A percentile compares a stretch with the other conserved stretches of the same genome.
Conservation (phyloP, 2,113 vertebrate genomes). For the Raja brachyura region DNA sequence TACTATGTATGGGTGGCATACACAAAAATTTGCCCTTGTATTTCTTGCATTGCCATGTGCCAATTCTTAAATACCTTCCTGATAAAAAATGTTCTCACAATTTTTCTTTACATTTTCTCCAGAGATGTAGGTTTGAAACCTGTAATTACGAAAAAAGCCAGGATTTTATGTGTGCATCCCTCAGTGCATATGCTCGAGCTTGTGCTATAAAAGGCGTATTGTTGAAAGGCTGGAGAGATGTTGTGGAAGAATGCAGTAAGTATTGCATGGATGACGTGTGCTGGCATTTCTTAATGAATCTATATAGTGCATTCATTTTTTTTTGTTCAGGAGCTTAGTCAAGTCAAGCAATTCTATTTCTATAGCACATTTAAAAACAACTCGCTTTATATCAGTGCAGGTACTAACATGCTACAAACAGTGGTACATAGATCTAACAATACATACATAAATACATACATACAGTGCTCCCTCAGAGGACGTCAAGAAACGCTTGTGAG, state of each 20-base stretch:
- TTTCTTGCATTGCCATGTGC: too few relatives aligned
- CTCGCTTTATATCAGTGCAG: too few relatives aligned
- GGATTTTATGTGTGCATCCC: slow-evolving; percentile 59
- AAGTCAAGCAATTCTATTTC: too few relatives aligned
- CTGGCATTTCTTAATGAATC: not conserved
- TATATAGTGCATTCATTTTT: not conserved
- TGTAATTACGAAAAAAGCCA: slow-evolving; percentile 67
- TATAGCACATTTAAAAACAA: too few relatives aligned
- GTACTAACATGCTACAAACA: too few relatives aligned
- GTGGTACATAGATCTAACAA: too few relatives aligned
- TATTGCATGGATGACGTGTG: slow-evolving; percentile 25
- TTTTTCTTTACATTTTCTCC: slow-evolving; percentile 39
- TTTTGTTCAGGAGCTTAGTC: not conserved
- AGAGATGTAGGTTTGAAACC: slow-evolving; percentile 69
- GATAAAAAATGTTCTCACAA: not conserved
- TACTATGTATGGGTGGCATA: not conserved
- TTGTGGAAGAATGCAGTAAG: slow-evolving; percentile 65
- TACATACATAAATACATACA: too few relatives aligned
- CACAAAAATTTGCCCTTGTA: not conserved
- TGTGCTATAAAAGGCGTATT: slow-evolving; percentile 56
- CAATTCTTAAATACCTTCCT: not conserved
- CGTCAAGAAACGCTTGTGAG: too few relatives aligned
- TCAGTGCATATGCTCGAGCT: slow-evolving; percentile 54
- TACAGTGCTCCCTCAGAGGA: too few relatives aligned
- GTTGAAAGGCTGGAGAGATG: slow-evolving; percentile 58